phyloP scores from a whole-genome alignment of 2,797 vertebrate species.

The Clarias platycephalus region DNA sequence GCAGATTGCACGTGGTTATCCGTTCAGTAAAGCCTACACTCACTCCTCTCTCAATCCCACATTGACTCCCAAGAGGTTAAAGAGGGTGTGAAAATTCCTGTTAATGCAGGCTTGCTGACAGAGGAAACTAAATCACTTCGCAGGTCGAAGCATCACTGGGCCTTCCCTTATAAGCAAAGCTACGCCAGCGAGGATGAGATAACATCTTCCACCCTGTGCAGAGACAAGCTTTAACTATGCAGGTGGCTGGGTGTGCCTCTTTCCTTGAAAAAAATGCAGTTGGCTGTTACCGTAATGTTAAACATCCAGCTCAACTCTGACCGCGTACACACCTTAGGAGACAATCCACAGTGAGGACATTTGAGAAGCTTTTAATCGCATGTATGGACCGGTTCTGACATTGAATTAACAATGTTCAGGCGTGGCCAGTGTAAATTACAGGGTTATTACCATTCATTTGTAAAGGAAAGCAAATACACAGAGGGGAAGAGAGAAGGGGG shows the following conservation, averaged over 20 bases:
- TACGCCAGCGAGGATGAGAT: background rate
- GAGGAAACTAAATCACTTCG: conserved; percentile 11
- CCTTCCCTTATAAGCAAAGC: background rate
- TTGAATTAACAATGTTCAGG: conserved; percentile 10
- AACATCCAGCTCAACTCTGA: background rate
- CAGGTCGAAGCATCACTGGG: background rate
- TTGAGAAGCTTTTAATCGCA: background rate
- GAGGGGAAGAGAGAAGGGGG: background rate
- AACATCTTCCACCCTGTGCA: background rate
- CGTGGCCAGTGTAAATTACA: background rate
- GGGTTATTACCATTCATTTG: background rate
- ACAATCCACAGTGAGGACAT: background rate
- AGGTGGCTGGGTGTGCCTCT: background rate
- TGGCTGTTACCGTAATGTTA: background rate
- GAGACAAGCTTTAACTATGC: background rate
- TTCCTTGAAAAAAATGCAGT: background rate
- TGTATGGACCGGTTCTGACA: background rate
- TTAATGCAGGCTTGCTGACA: background rate
- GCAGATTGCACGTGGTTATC: background rate
- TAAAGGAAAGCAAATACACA: background rate
- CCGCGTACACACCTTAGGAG: background rate
- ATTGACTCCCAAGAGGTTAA: background rate
- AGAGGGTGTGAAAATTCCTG: background rate
- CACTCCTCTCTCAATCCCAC: background rate
- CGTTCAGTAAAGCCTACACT: background rate